A percentile compares a stretch with the other conserved stretches of the same genome.
Evolutionary conservation across 2,113 vertebrate genomes (phyloP).

Genomic region (Thalassarche chlororhynchos): DNA sequence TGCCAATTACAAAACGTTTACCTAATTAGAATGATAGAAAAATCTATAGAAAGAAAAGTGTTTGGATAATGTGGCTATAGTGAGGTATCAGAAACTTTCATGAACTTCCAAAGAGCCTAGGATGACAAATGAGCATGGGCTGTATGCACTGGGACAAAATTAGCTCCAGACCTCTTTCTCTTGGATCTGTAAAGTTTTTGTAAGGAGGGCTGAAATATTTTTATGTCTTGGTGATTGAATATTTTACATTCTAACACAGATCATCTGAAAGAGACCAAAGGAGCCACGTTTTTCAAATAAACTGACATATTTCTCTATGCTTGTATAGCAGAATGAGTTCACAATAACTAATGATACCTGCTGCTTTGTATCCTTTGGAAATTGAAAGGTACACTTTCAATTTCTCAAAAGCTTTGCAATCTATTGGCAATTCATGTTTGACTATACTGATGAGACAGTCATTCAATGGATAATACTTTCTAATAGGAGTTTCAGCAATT

Average conservation of each 20-base stretch:
- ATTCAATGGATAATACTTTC: neutral
- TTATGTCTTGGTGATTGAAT: neutral
- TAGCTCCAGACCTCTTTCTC: neutral
- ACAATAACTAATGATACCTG: neutral
- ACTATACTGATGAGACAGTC: neutral
- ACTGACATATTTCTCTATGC: neutral
- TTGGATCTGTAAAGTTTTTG: neutral
- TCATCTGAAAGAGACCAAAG: neutral
- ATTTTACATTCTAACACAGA: neutral
- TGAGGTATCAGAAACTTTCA: neutral
- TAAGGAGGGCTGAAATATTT: neutral
- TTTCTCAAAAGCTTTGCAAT: neutral
- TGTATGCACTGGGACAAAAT: neutral
- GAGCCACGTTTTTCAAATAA: neutral
- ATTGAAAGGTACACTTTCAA: neutral
- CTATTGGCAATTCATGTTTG: neutral
- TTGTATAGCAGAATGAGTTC: neutral
- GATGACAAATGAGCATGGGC: neutral
- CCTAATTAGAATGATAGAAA: neutral
- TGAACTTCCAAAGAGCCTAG: neutral
- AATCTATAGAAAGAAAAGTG: neutral
- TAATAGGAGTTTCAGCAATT: neutral
- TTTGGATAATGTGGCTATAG: neutral
- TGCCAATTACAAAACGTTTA: neutral
- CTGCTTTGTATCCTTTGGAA: neutral